Percentiles rank a stretch among this genome's conserved stretches.
Conservation (phyloP, 2,113 vertebrate species). For the Phylloscopus trochilus region DNA sequence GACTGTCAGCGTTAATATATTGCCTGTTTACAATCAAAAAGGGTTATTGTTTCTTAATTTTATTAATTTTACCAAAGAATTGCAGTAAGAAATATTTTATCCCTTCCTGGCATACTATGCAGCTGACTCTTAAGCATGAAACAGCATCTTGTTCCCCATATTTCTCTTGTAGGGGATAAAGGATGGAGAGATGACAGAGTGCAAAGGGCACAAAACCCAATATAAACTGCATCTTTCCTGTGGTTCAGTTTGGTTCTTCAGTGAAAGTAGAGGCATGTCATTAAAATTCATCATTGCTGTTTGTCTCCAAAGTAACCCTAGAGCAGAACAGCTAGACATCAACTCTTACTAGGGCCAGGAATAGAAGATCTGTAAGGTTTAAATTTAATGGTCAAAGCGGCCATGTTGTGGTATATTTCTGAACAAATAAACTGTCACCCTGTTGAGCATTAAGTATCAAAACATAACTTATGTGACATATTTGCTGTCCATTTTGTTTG, state of each 20-base stretch:
- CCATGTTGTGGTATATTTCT: background rate
- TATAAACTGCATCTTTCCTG: background rate
- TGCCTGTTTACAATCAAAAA: background rate
- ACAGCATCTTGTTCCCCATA: background rate
- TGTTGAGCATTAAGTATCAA: background rate
- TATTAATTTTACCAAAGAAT: background rate
- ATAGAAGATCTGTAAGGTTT: background rate
- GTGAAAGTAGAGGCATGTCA: background rate
- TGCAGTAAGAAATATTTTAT: background rate
- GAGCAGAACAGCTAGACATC: background rate
- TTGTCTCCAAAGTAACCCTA: background rate
- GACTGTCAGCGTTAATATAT: background rate
- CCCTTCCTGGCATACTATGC: background rate
- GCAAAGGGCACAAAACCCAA: background rate
- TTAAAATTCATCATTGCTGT: background rate
- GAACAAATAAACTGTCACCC: background rate
- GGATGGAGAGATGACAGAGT: background rate
- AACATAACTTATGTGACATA: background rate
- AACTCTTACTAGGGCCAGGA: background rate
- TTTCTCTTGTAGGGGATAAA: background rate
- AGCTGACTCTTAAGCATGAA: background rate
- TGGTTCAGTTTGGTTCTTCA: background rate
- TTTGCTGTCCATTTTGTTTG: background rate
- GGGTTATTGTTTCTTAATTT: background rate
- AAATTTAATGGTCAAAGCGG: background rate